A percentile compares a stretch with the other conserved stretches of the same genome.
Evolutionary conservation across 1,140 invertebrate genomes (phyloP).

Genomic region (Drosophila takahashii): DNA sequence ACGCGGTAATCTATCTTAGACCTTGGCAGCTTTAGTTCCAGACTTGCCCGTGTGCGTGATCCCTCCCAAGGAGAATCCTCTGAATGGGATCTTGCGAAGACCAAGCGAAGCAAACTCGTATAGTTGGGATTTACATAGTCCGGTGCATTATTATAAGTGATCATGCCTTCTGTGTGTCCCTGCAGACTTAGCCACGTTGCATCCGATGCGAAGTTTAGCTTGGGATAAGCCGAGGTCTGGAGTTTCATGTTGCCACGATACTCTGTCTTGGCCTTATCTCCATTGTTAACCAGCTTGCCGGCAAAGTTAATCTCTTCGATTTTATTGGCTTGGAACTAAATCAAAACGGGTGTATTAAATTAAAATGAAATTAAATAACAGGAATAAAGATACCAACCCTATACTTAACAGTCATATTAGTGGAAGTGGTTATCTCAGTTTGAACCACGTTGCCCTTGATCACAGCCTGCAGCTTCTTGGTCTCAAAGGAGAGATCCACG

Average conservation of each 20-base stretch:
- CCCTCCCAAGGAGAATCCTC: slow-evolving; percentile 70
- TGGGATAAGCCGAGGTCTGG: slow-evolving; percentile 90
- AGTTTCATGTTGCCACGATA: slow-evolving; percentile 88
- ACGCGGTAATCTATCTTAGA: slow-evolving; percentile 85
- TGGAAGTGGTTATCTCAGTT: slow-evolving; percentile 75
- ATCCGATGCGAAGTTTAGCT: slow-evolving; percentile 89
- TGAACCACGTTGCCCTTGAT: slow-evolving; percentile 86
- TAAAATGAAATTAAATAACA: neutral
- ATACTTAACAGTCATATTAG: slow-evolving; percentile 85
- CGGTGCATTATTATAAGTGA: slow-evolving; percentile 77
- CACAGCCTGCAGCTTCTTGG: slow-evolving; percentile 86
- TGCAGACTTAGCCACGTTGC: slow-evolving; percentile 84
- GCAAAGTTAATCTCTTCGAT: slow-evolving; percentile 89
- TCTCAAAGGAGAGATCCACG: slow-evolving; percentile 87
- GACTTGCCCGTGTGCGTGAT: slow-evolving; percentile 76
- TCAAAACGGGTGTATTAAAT: no score
- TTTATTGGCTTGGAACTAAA: slow-evolving; percentile 88
- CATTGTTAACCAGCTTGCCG: slow-evolving; percentile 88
- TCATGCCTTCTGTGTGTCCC: slow-evolving; percentile 75
- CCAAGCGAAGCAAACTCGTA: slow-evolving; percentile 86
- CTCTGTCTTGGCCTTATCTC: slow-evolving; percentile 86
- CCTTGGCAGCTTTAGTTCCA: slow-evolving; percentile 79
- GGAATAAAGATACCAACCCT: slow-evolving; percentile 81
- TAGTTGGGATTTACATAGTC: slow-evolving; percentile 85
- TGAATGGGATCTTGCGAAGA: slow-evolving; percentile 86